Conservation (phyloP, 2,113 vertebrate genomes). For the Argyrosomus japonicus region DNA sequence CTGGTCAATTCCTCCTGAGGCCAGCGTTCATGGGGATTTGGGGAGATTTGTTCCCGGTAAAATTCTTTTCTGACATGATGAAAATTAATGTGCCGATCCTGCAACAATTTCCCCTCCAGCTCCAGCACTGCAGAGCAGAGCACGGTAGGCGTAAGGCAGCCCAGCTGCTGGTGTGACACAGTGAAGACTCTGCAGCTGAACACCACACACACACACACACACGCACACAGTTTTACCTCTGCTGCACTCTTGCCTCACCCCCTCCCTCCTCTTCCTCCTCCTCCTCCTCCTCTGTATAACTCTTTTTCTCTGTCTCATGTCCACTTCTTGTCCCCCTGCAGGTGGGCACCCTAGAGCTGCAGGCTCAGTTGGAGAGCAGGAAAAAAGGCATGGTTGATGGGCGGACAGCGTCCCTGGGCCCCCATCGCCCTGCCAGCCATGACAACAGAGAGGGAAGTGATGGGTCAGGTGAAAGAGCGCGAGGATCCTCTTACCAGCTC, state of each 20-base stretch:
- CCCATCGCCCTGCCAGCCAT: slow-evolving; percentile 67
- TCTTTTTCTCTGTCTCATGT: slow-evolving; percentile 31
- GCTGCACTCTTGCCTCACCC: slow-evolving; percentile 24
- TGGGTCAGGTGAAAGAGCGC: slow-evolving; percentile 51
- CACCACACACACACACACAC: background rate
- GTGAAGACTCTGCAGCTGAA: slow-evolving; percentile 47
- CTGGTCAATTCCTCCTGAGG: slow-evolving; percentile 46
- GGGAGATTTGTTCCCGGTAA: slow-evolving; percentile 10
- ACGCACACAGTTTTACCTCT: slow-evolving; percentile 40
- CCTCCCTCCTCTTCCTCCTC: background rate
- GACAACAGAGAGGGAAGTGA: slow-evolving; percentile 68
- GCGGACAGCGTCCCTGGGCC: slow-evolving; percentile 72
- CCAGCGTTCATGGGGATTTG: slow-evolving; percentile 44
- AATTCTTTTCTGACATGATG: slow-evolving; percentile 36
- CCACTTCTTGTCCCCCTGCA: slow-evolving; percentile 62
- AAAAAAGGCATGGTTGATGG: slow-evolving; percentile 77
- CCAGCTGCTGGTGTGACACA: slow-evolving; percentile 30
- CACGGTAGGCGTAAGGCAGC: slow-evolving; percentile 41
- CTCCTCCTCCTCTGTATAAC: background rate
- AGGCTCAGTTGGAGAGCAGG: slow-evolving; percentile 81
- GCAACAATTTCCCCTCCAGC: slow-evolving; percentile 45
- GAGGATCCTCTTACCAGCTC: slow-evolving; percentile 78
- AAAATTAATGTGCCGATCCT: slow-evolving; percentile 58
- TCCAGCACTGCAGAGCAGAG: slow-evolving; percentile 48
- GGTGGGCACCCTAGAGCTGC: slow-evolving; percentile 81